Conservation (phyloP, 1,140 invertebrate genomes). For the Lepidurus arcticus region DNA sequence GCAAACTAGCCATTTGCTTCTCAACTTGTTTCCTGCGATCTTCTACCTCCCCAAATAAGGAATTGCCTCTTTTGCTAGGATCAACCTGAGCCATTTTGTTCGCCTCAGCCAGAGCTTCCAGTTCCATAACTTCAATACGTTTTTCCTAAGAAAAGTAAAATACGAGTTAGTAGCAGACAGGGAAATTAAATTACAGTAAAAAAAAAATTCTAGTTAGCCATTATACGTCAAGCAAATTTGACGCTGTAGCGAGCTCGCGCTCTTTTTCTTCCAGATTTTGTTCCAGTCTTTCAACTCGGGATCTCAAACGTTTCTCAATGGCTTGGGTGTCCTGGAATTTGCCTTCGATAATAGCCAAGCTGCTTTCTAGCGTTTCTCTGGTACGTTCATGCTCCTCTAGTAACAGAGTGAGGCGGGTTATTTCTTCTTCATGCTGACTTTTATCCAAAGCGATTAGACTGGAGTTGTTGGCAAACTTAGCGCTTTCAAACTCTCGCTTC, state of each 20-base stretch:
- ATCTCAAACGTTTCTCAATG: slow-evolving; percentile 21
- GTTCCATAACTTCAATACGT: slow-evolving; percentile 32
- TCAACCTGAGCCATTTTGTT: slow-evolving; percentile 37
- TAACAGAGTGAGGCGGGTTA: not conserved
- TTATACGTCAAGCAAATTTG: slow-evolving; percentile 32
- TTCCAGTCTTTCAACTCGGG: slow-evolving; percentile 31
- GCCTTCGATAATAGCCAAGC: not conserved
- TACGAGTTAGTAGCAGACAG: not conserved
- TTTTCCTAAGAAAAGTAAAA: slow-evolving; percentile 26
- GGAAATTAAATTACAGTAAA: not conserved
- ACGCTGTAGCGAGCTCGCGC: slow-evolving; percentile 33
- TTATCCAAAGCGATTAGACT: not conserved
- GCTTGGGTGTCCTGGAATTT: slow-evolving; percentile 6
- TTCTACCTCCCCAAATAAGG: slow-evolving; percentile 40
- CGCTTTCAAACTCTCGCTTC: not conserved
- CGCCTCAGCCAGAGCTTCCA: slow-evolving; percentile 36
- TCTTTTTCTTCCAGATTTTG: slow-evolving; percentile 36
- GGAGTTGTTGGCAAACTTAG: not conserved
- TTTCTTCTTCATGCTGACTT: not conserved
- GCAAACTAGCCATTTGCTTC: slow-evolving; percentile 35
- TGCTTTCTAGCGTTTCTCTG: not conserved
- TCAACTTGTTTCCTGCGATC: slow-evolving; percentile 39
- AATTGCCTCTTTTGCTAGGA: slow-evolving; percentile 38
- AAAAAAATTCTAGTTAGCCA: not conserved
- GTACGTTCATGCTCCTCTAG: not conserved